phyloP scores from a whole-genome alignment of 2,888 invertebrate genomes.

The Phyllotreta striolata region DNA sequence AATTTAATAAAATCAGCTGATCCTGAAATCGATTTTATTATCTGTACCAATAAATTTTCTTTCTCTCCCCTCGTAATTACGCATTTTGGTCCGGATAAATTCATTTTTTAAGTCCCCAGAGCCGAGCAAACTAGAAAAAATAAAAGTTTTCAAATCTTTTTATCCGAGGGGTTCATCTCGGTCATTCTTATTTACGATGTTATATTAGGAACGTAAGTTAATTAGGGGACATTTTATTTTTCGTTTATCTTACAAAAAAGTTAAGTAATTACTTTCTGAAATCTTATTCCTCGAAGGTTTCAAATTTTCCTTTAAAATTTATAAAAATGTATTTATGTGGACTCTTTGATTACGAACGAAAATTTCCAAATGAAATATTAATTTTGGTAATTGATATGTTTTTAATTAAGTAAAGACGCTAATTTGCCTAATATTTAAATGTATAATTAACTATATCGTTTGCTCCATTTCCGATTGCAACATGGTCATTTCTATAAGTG shows the following conservation, averaged over 20 bases:
- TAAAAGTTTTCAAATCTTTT: constrained; percentile 9
- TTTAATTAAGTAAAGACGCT: too few relatives aligned
- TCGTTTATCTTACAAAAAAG: constrained; percentile 24
- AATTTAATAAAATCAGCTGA: too few relatives aligned
- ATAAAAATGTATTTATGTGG: too few relatives aligned
- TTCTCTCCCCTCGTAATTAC: not conserved
- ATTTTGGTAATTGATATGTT: too few relatives aligned
- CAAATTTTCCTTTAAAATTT: too few relatives aligned
- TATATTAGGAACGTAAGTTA: constrained; percentile 23
- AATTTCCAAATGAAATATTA: too few relatives aligned
- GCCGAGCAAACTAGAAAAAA: constrained; percentile 15
- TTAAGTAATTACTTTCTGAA: constrained; percentile 28
- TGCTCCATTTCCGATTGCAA: too few relatives aligned
- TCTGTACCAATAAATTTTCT: constrained; percentile 3
- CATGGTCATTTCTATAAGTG: too few relatives aligned
- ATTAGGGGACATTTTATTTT: constrained; percentile 24
- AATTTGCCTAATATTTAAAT: too few relatives aligned
- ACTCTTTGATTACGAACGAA: too few relatives aligned
- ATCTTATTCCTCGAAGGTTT: constrained; percentile 12
- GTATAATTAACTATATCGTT: too few relatives aligned
- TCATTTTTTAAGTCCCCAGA: constrained; percentile 7
- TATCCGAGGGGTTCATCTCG: constrained; percentile 11
- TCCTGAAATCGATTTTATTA: too few relatives aligned
- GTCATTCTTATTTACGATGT: constrained; percentile 17
- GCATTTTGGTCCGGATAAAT: constrained; percentile 1